Base-by-base conservation (phyloP, 2,888 invertebrate genomes). In the Timandra comae region DNA sequence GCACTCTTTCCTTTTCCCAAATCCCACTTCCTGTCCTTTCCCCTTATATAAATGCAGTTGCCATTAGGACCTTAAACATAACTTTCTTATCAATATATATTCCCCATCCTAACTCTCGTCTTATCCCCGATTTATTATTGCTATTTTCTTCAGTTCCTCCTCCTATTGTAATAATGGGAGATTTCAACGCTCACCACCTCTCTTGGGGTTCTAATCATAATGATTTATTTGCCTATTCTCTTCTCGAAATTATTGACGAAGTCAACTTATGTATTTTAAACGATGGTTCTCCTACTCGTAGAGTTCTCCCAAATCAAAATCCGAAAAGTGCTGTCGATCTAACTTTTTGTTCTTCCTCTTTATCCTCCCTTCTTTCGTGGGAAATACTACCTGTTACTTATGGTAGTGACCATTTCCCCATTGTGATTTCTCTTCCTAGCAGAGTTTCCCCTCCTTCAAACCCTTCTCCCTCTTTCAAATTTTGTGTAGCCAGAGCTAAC, bases 351-450 rank as follows among this genome's bases (percentile, higher is more conserved):
- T 3, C 21, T 2, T 8, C 21, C 3, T 21, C 21, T 6, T 6
- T 21, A 21, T 21, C 21, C 7, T 21, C 21, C 21, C 21, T 3
- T 6, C 7, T 21, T n/a, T 3, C 7, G 7, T 21, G 21, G 21
- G 8, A 6, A 21, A 21, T 8, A 3, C 21, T 21, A 5, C 7
- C 20, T 6, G 7, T 11, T 6, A 10, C 20, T 7, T 20, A 10
- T 19, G 28, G 28, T 2, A 28, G 28, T 20, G 28, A 28, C 7
- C 28, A 28, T 10, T 28, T 7, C 7, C 28, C 28, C 2, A 28
- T 28, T 8, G 3, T 20, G 3, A 19, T 20, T 7, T 20, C 28
- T 5, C 10, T 9, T 3, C 5, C 10, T 21, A 21, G 7, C 8
- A 6, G 3, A n/a, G 21, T 21, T 3, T 7, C 8, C 21, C 21